phyloP scores from a whole-genome alignment of 2,113 vertebrate genomes.

The Vanacampus margaritifer region DNA sequence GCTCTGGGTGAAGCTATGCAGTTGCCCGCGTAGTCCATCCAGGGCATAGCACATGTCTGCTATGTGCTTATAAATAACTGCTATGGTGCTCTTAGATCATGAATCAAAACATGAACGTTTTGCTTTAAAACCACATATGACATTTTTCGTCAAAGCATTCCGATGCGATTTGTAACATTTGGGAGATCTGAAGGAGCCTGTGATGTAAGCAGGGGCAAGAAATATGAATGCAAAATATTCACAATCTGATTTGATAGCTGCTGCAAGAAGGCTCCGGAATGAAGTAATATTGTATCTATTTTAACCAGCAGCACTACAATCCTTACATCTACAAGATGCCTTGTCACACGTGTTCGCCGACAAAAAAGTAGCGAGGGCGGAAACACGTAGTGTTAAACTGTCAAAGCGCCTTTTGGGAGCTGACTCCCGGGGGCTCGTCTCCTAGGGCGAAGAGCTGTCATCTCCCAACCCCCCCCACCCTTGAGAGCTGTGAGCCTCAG shows the following conservation, averaged over 20 bases:
- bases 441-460: constrained; percentile 56
- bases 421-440: constrained; percentile 45
- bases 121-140: background rate
- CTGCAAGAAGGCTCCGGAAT: constrained; percentile 13
- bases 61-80: background rate
- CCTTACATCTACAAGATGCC: background rate
- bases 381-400: constrained; percentile 34
- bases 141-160: background rate
- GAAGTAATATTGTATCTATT: background rate
- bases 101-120: background rate
- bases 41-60: background rate
- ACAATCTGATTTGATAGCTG: constrained; percentile 27
- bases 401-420: constrained; percentile 43
- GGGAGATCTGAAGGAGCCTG: constrained; percentile 16
- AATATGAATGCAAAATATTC: constrained; percentile 4
- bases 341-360: background rate
- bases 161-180: background rate
- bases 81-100: no score
- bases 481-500: constrained; percentile 42
- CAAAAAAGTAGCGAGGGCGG: constrained; percentile 14
- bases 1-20: background rate
- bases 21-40: background rate
- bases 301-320: background rate
- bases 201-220: constrained; percentile 56
- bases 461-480: constrained; percentile 12